Evolutionary conservation across 2,888 invertebrate species (phyloP).

Genomic region (Elaeidobius kamerunicus): DNA sequence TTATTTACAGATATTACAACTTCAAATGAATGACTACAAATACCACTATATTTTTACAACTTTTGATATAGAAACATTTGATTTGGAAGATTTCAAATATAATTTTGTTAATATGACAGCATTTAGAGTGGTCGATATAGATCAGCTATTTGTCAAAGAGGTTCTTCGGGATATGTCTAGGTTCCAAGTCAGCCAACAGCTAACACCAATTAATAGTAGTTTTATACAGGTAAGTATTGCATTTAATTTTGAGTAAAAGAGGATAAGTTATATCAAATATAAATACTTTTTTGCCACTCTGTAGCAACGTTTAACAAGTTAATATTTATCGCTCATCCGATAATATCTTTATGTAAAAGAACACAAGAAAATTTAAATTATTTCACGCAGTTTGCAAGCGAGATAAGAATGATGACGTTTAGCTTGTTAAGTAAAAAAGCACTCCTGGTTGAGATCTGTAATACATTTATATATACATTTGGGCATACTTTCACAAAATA

Average conservation of each 20-base stretch:
- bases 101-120: conserved; percentile 76
- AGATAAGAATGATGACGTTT: too few species aligned
- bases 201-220: conserved; percentile 42
- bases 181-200: conserved; percentile 53
- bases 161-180: conserved; percentile 69
- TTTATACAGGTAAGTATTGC: conserved; percentile 45
- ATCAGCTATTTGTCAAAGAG: conserved; percentile 62
- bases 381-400: too few species aligned
- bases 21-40: conserved; percentile 83
- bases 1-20: conserved; percentile 65
- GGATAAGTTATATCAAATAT: too few species aligned
- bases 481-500: too few species aligned
- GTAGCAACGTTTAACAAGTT: too few species aligned
- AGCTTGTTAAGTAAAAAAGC: too few species aligned
- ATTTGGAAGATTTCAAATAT: conserved; percentile 70
- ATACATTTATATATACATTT: too few species aligned
- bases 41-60: conserved; percentile 81
- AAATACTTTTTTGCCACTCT: too few species aligned
- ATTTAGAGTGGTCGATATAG: conserved; percentile 69
- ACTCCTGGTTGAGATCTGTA: too few species aligned
- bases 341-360: too few species aligned
- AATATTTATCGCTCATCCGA: too few species aligned
- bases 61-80: conserved; percentile 64
- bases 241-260: neutral
- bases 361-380: too few species aligned